Conservation (phyloP, 2,797 vertebrate species). For the Babyrousa celebensis region DNA sequence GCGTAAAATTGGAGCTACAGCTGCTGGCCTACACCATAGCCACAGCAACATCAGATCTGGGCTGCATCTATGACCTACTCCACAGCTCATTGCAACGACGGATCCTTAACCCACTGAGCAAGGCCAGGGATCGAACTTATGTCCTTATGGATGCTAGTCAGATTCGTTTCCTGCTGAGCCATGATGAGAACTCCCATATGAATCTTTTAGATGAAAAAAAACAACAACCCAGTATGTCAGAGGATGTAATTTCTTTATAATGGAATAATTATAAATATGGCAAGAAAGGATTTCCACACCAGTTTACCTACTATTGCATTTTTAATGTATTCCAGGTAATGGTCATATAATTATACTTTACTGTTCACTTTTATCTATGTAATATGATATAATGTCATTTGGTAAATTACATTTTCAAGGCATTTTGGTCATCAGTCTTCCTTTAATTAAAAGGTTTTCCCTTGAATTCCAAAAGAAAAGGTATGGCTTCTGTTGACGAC, state of each 20-base stretch:
- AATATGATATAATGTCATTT: not conserved
- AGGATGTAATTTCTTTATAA: not conserved
- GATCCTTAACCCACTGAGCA: too few relatives aligned
- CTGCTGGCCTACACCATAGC: too few relatives aligned
- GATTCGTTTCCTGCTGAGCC: too few relatives aligned
- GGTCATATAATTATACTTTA: not conserved
- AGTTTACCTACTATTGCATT: not conserved
- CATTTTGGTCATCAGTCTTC: not conserved
- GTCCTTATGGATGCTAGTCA: too few relatives aligned
- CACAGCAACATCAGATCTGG: too few relatives aligned
- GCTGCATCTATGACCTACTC: too few relatives aligned
- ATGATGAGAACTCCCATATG: not conserved
- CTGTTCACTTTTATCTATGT: not conserved
- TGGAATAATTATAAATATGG: not conserved
- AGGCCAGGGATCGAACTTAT: too few relatives aligned
- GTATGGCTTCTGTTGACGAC: not conserved
- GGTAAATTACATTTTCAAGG: slow-evolving; percentile 12
- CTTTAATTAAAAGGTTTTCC: not conserved
- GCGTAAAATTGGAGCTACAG: too few relatives aligned
- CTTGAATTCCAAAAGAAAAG: slow-evolving; percentile 1
- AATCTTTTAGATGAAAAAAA: slow-evolving; percentile 4
- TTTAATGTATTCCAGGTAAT: not conserved
- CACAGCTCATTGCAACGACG: too few relatives aligned
- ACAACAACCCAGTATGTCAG: not conserved
- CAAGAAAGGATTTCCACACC: not conserved